A percentile compares a stretch with the other conserved stretches of the same genome.
Evolutionary conservation across 1,140 invertebrate species (phyloP).

Genomic region (Sinonovacula constricta): DNA sequence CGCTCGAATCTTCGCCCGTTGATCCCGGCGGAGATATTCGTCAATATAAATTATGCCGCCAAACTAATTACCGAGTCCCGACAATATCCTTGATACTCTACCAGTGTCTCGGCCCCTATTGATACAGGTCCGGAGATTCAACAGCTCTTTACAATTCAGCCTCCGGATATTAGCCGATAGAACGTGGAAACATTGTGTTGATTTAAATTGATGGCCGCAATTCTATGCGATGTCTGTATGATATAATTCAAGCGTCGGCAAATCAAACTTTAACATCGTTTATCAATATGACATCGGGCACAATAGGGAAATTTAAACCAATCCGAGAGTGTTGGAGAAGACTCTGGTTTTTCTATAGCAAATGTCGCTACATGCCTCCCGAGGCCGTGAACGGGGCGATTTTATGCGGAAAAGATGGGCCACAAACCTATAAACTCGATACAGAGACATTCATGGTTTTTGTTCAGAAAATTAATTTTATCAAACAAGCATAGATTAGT

Average conservation of each 20-base stretch:
- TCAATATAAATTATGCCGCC: constrained; percentile 26
- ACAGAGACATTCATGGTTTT: not conserved
- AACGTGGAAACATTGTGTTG: constrained; percentile 32
- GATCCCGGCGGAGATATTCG: constrained; percentile 20
- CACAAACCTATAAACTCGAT: not conserved
- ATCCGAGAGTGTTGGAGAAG: constrained; percentile 5
- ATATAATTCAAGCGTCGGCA: constrained; percentile 31
- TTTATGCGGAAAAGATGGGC: not conserved
- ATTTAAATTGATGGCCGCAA: constrained; percentile 28
- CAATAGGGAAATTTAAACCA: constrained; percentile 44
- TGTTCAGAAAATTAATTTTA: not conserved
- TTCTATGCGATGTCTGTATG: constrained; percentile 8
- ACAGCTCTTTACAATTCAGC: constrained; percentile 35
- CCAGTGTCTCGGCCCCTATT: constrained; percentile 5
- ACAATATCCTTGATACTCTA: constrained; percentile 21
- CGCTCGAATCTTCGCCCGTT: constrained; percentile 7
- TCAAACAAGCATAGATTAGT: not conserved
- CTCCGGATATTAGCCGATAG: constrained; percentile 27
- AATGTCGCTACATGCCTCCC: not conserved
- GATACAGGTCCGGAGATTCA: constrained; percentile 1
- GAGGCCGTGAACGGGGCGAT: no score
- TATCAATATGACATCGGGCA: constrained; percentile 25
- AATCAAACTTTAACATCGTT: constrained; percentile 18
- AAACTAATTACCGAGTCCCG: constrained; percentile 37
- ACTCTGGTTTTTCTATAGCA: not conserved